Evolutionary conservation across 2,797 vertebrate genomes (phyloP).

Genomic region (Okamejei kenojei): DNA sequence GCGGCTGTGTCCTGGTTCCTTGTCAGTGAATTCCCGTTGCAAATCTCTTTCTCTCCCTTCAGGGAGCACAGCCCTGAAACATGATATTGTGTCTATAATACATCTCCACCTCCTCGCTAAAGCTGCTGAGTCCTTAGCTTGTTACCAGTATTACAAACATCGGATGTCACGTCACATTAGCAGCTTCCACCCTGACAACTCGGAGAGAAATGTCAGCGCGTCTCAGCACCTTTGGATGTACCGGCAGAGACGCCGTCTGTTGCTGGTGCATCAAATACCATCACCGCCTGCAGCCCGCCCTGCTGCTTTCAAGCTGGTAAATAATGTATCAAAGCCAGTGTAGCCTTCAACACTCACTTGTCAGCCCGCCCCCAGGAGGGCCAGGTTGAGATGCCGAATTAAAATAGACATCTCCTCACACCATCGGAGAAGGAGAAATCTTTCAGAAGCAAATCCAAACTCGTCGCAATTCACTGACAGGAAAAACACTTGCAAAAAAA

Average conservation of each 20-base stretch:
- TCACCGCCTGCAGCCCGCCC: background rate
- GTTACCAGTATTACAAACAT: slow-evolving; percentile 32
- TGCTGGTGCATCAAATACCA: background rate
- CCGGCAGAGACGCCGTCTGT: slow-evolving; percentile 12
- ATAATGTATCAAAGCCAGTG: slow-evolving; percentile 29
- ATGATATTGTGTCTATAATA: slow-evolving; percentile 19
- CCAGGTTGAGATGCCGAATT: slow-evolving; percentile 26
- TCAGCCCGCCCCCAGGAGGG: slow-evolving; percentile 12
- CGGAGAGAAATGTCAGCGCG: slow-evolving; percentile 16
- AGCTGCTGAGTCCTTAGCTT: slow-evolving; percentile 24
- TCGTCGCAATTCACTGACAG: background rate
- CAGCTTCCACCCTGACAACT: slow-evolving; percentile 13
- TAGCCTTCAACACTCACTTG: slow-evolving; percentile 31
- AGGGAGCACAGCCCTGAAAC: slow-evolving; percentile 15
- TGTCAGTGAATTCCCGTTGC: background rate
- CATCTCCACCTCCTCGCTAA: background rate
- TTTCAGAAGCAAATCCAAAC: slow-evolving; percentile 23
- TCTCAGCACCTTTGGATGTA: background rate
- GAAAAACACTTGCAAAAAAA: background rate
- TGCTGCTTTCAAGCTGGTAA: slow-evolving; percentile 9
- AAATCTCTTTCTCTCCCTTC: background rate
- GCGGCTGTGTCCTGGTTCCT: background rate
- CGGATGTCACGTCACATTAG: slow-evolving; percentile 35
- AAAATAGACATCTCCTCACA: slow-evolving; percentile 23
- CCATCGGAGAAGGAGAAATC: background rate